phyloP scores from a whole-genome alignment of 2,113 vertebrate genomes.

The Calidris pugnax region DNA sequence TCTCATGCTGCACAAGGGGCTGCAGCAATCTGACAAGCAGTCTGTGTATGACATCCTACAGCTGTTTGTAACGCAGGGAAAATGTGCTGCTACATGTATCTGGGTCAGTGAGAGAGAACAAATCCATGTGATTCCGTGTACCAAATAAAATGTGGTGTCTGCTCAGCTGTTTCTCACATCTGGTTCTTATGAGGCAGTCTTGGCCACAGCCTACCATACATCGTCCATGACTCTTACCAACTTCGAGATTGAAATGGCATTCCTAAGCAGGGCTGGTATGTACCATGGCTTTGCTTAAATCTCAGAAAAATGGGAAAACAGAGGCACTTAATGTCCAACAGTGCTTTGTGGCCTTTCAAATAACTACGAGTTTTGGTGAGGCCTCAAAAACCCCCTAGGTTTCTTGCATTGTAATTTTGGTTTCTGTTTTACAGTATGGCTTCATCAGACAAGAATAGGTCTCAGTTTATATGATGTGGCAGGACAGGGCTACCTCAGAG shows the following conservation, averaged over 20 bases:
- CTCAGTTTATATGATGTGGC: constrained; percentile 97
- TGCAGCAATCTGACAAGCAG: background rate
- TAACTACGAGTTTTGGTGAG: background rate
- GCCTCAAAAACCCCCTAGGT: background rate
- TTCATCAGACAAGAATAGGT: constrained; percentile 97
- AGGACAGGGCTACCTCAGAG: constrained; percentile 95
- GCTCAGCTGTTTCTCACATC: background rate
- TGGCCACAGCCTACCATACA: rapidly evolving
- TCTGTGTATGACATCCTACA: background rate
- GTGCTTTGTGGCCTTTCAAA: background rate
- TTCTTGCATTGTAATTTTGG: background rate
- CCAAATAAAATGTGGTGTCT: background rate
- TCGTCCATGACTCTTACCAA: background rate
- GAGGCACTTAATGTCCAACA: background rate
- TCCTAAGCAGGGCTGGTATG: background rate
- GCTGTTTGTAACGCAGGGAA: background rate
- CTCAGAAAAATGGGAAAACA: background rate
- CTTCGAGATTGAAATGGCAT: background rate
- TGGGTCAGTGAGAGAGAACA: rapidly evolving
- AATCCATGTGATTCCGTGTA: rapidly evolving
- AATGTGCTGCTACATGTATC: rapidly evolving
- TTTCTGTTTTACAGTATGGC: constrained; percentile 83
- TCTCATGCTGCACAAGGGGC: background rate
- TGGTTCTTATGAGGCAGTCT: background rate
- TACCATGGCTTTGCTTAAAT: background rate